Evolutionary conservation across 2,888 invertebrate genomes (phyloP).

Genomic region (Clistopyga incitator): DNA sequence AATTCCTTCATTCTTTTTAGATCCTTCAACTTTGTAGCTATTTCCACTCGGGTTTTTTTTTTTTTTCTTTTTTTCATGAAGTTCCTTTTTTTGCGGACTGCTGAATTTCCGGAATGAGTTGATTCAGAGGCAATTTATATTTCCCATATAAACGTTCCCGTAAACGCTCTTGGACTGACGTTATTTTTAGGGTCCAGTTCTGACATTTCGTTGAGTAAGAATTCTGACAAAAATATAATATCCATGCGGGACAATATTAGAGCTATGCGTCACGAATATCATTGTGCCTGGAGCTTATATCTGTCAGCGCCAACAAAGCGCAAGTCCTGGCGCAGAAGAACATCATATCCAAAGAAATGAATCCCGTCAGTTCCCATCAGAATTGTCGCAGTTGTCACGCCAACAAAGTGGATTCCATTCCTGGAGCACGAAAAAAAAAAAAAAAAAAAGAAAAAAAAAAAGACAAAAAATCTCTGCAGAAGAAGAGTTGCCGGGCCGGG

Average conservation of each 20-base stretch:
- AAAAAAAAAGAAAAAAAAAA: slow-evolving; percentile 19
- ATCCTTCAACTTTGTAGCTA: neutral
- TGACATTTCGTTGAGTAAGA: neutral
- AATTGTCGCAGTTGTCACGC: slow-evolving; percentile 1
- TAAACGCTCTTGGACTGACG: too few relatives aligned
- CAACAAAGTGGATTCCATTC: slow-evolving; percentile 25
- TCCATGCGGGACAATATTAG: neutral
- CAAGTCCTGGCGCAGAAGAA: neutral
- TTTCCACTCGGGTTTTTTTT: neutral
- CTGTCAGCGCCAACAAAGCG: neutral
- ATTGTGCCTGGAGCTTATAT: neutral
- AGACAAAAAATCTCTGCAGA: neutral
- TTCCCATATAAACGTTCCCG: too few relatives aligned
- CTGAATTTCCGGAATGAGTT: too few relatives aligned
- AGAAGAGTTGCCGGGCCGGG: neutral
- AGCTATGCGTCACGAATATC: slow-evolving; percentile 39
- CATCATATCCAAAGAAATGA: neutral
- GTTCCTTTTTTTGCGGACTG: neutral
- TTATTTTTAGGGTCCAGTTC: neutral
- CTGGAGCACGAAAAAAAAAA: neutral
- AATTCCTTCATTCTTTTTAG: slow-evolving; percentile 16
- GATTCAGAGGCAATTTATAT: too few relatives aligned
- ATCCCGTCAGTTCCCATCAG: slow-evolving; percentile 4
- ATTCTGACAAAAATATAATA: slow-evolving; percentile 29
- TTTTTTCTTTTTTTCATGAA: neutral